Percentiles rank a stretch among this genome's conserved stretches.
phyloP scores from a whole-genome alignment of 2,113 vertebrate species.

The Lates calcarifer region DNA sequence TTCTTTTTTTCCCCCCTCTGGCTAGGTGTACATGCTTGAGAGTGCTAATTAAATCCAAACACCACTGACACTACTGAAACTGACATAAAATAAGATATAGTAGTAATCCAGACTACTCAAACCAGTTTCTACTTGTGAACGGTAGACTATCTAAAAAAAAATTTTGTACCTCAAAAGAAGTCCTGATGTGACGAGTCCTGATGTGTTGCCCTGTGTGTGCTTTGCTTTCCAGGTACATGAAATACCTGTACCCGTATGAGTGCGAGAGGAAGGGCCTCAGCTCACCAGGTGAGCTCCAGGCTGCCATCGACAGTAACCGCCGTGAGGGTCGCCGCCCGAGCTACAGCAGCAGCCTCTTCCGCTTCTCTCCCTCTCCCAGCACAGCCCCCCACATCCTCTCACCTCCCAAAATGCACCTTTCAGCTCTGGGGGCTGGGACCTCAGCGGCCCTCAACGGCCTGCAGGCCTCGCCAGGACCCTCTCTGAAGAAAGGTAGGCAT shows the following conservation, averaged over 20 bases:
- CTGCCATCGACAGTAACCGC: constrained; percentile 96
- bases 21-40: neutral
- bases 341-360: constrained; percentile 95
- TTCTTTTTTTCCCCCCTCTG: neutral
- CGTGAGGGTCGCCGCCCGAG: constrained; percentile 95
- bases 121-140: neutral
- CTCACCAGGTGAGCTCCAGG: constrained; percentile 95
- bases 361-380: constrained; percentile 88
- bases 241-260: constrained; percentile 97
- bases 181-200: neutral
- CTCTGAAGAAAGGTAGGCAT: constrained; percentile 90
- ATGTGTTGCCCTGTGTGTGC: constrained; percentile 13
- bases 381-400: constrained; percentile 85
- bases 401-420: constrained; percentile 92
- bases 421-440: constrained; percentile 85
- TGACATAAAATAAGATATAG: neutral
- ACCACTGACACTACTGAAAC: neutral
- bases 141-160: too few relatives aligned
- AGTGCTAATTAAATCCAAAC: neutral
- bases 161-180: neutral
- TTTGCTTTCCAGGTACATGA: constrained; percentile 87
- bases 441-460: constrained; percentile 84
- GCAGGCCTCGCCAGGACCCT: constrained; percentile 84
- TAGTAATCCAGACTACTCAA: neutral
- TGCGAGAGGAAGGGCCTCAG: constrained; percentile 97